These are phyloP conservation scores for Hypercompe scribonia DNA, from an alignment of 2,888 invertebrate species.

Conservation along the genomic window DNA sequence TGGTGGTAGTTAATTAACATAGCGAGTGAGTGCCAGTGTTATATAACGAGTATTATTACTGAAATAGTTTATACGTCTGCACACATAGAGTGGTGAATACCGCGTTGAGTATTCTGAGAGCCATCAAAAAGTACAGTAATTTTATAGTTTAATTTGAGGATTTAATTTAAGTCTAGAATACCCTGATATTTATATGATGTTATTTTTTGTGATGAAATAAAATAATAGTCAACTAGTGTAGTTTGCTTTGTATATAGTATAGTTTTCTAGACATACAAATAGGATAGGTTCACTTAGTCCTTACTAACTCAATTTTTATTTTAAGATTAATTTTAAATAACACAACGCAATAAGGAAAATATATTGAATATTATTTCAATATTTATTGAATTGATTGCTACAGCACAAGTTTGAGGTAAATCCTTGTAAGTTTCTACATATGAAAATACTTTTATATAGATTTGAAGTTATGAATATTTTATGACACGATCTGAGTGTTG, in stretches of 20 bases:
- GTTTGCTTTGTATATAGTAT: too few relatives aligned
- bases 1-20: background rate
- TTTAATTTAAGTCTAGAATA: background rate
- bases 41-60: background rate
- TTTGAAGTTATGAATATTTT: constrained; percentile 14
- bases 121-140: background rate
- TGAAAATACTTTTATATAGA: background rate
- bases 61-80: background rate
- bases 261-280: too few relatives aligned
- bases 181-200: too few relatives aligned
- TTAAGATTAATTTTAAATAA: too few relatives aligned
- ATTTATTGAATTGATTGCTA: background rate
- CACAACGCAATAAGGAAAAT: background rate
- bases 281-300: too few relatives aligned
- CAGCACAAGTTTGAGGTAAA: background rate
- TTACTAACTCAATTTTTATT: too few relatives aligned
- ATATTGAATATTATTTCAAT: constrained; percentile 1
- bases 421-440: background rate
- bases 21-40: background rate
- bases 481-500: constrained; percentile 5
- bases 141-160: background rate
- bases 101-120: background rate
- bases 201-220: too few relatives aligned
- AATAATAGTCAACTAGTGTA: too few relatives aligned
- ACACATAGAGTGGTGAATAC: background rate